phyloP scores from a whole-genome alignment of 1,140 invertebrate species.

The Euura saliciscinereae region DNA sequence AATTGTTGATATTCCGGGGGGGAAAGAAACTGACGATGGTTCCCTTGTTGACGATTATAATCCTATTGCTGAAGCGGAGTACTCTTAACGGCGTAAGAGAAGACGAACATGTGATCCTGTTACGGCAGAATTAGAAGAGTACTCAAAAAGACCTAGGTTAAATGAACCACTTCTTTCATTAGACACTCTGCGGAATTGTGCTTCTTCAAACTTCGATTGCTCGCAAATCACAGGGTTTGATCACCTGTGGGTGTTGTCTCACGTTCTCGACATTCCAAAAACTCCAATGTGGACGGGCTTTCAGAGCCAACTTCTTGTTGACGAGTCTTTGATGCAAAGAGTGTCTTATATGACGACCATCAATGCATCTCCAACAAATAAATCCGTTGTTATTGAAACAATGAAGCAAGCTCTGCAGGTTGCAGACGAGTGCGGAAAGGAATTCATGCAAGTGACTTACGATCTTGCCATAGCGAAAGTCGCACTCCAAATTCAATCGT shows the following conservation, averaged over 20 bases:
- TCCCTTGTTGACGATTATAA: neutral
- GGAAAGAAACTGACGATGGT: too few species aligned
- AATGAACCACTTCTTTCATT: neutral
- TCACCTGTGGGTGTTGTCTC: constrained; percentile 18
- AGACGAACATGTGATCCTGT: too few species aligned
- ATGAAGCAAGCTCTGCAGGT: constrained; percentile 21
- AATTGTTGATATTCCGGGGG: neutral
- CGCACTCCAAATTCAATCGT: constrained; percentile 31
- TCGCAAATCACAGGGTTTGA: constrained; percentile 2
- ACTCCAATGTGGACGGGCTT: constrained; percentile 26
- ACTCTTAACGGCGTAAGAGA: neutral
- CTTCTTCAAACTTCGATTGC: neutral
- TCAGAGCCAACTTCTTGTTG: constrained; percentile 24
- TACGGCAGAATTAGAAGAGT: too few species aligned
- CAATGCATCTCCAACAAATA: constrained; percentile 33
- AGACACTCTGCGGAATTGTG: neutral
- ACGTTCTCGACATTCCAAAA: constrained; percentile 14
- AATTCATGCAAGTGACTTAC: constrained; percentile 42
- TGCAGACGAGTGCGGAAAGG: constrained; percentile 31
- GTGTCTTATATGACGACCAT: constrained; percentile 22
- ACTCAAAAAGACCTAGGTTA: neutral
- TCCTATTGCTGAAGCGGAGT: neutral
- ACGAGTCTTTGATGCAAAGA: constrained; percentile 20
- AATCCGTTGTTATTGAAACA: constrained; percentile 36
- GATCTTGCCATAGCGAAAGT: constrained; percentile 48